Conservation (phyloP, 2,888 invertebrate species). For the Protonemura montana region DNA sequence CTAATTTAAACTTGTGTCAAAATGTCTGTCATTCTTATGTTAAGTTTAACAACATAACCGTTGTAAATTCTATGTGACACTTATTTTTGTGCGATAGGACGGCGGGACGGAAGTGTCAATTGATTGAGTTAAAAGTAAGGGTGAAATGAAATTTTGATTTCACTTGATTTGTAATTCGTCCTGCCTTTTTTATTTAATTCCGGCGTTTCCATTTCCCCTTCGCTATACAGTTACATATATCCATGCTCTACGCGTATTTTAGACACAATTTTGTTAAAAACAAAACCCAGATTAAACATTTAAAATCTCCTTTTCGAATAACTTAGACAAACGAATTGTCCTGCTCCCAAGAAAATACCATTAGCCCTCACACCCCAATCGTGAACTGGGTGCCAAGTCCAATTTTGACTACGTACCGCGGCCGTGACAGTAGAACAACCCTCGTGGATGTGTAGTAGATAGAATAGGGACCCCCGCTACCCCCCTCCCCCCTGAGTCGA, state of each 20-base stretch:
- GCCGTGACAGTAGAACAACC: background rate
- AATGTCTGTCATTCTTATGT: conserved; percentile 28
- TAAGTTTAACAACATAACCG: background rate
- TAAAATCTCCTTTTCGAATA: too few species aligned
- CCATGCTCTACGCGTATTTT: too few species aligned
- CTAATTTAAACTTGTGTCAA: conserved; percentile 38
- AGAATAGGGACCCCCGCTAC: background rate
- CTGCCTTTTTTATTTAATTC: background rate
- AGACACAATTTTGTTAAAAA: too few species aligned
- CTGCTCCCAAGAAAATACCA: too few species aligned
- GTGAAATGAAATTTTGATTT: conserved; percentile 33
- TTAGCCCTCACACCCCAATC: background rate
- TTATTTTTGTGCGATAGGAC: background rate
- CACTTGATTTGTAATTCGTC: conserved; percentile 18
- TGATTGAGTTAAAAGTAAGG: conserved; percentile 37
- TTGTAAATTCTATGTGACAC: conserved; percentile 25
- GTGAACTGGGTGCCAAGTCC: conserved; percentile 20
- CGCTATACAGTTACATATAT: too few species aligned
- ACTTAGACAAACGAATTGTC: too few species aligned
- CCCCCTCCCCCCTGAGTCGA: too few species aligned
- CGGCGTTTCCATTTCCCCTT: background rate
- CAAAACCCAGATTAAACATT: too few species aligned
- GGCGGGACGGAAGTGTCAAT: conserved; percentile 35
- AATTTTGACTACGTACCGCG: conserved; percentile 31
- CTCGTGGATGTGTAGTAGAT: conserved; percentile 17